Evolutionary conservation across 2,888 invertebrate genomes (phyloP).

Genomic region (Acleris laterana): DNA sequence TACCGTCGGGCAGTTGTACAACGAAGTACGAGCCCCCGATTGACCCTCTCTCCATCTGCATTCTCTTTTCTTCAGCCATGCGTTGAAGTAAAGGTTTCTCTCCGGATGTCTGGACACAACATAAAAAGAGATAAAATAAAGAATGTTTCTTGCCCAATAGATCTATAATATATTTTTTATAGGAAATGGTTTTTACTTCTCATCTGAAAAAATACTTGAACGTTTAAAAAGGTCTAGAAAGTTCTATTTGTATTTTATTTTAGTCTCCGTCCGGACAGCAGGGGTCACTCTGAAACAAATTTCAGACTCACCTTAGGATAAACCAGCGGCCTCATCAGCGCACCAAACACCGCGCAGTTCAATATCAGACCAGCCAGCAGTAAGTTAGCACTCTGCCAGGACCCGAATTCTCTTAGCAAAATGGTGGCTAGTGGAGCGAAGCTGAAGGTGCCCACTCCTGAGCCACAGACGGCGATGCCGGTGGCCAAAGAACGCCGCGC

Average conservation of each 20-base stretch:
- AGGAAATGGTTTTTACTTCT: neutral
- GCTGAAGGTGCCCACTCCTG: conserved; percentile 96
- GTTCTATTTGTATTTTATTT: no score
- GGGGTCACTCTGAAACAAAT: no score
- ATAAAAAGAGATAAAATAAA: neutral
- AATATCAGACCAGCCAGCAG: conserved; percentile 96
- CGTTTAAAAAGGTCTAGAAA: no score
- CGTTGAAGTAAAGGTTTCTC: conserved; percentile 94
- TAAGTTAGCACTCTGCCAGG: conserved; percentile 95
- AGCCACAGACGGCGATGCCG: conserved; percentile 97
- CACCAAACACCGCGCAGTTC: conserved; percentile 95
- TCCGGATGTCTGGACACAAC: conserved; percentile 75
- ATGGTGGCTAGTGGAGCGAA: conserved; percentile 95
- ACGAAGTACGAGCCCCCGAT: conserved; percentile 94
- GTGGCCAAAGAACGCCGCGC: conserved; percentile 97
- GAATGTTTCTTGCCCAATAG: neutral
- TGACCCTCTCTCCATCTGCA: conserved; percentile 95
- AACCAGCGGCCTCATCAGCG: conserved; percentile 91
- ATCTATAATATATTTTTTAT: neutral
- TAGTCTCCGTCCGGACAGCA: no score
- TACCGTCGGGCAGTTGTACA: conserved; percentile 95
- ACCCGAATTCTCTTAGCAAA: conserved; percentile 90
- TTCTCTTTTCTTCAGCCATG: conserved; percentile 96
- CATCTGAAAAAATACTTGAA: no score
- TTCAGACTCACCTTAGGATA: conserved; percentile 86